Evolutionary conservation across 2,888 invertebrate genomes (phyloP).

Genomic region (Fragum sueziense): DNA sequence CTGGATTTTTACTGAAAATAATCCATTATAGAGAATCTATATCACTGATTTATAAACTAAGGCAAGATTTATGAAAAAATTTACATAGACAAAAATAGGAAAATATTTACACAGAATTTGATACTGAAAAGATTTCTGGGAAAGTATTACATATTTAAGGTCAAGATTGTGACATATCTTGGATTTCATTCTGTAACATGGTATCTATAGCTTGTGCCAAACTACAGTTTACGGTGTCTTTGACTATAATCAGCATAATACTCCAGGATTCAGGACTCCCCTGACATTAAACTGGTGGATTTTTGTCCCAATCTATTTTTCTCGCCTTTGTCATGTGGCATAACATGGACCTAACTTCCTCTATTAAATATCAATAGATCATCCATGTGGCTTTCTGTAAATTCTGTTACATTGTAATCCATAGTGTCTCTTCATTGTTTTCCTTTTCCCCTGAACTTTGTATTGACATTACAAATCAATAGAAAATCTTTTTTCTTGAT

Average conservation of each 20-base stretch:
- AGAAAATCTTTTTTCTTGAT: neutral
- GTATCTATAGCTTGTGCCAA: too few relatives aligned
- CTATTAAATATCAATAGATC: neutral
- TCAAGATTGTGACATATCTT: too few relatives aligned
- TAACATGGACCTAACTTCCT: slow-evolving; percentile 7
- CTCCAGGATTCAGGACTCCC: neutral
- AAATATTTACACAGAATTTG: too few relatives aligned
- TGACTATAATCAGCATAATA: too few relatives aligned
- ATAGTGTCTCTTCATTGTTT: neutral
- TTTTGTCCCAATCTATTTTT: neutral
- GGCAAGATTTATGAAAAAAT: too few relatives aligned
- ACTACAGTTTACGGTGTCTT: neutral
- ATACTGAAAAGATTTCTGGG: too few relatives aligned
- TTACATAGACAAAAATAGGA: too few relatives aligned
- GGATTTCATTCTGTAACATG: too few relatives aligned
- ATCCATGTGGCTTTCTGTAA: neutral
- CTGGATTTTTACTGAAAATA: too few relatives aligned
- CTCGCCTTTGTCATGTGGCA: slow-evolving; percentile 1
- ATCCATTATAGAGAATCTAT: too few relatives aligned
- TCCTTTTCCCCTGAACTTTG: neutral
- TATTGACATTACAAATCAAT: neutral
- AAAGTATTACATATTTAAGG: too few relatives aligned
- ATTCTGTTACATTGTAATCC: neutral
- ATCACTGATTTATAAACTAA: too few relatives aligned
- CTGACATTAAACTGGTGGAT: neutral